Base-by-base conservation (phyloP, 1,140 invertebrate genomes). In the Leptinotarsa texana region DNA sequence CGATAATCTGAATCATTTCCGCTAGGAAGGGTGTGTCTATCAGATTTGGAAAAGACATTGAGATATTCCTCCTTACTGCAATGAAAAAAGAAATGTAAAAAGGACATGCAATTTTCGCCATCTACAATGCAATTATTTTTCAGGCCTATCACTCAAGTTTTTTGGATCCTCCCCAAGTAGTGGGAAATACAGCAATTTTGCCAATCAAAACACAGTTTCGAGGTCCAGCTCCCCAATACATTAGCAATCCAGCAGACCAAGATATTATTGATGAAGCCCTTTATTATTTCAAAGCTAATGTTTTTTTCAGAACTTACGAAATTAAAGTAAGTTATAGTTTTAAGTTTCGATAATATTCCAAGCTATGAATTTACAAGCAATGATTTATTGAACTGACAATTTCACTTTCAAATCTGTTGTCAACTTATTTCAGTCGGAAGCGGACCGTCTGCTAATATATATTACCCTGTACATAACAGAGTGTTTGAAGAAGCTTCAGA, bases 221-320 rank as follows among this genome's bases (percentile, higher is more conserved):
- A n/a, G 84, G 84, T 11, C 84, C 84, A 24, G 76, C 81, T 1
- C 77, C 97, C 5, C 93, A 93, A 61, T 87, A 87, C 17, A 89
- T 88, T 75, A 88, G 87, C 47, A 90, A 90, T 76, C 33, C 33
- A 42, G 82, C 86, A 70, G 92, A 95, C 33, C 88, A 91, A 78
- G 98, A 99, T 86, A 96, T 99, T 78, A 96, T 99, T 78, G 98
- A 99, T 88, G 98, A 99, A 89, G 94, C 97, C 42, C 88, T 99
- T 13, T 95, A 94, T 83, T 99, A 92, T 85, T 99, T 99, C 86
- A 99, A 98, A 89, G 97, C 98, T 2, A 99, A 99, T 88, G 97
- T 99, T 8, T 99, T 99, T 86, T 99, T 99, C 85, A 92, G 97
- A 79, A 99, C 96, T 63, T 99, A 98, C 86, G 98, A 99, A 88